Percentiles rank a stretch among this genome's conserved stretches.
Conservation (phyloP, 2,888 invertebrate genomes). For the Automeris io region DNA sequence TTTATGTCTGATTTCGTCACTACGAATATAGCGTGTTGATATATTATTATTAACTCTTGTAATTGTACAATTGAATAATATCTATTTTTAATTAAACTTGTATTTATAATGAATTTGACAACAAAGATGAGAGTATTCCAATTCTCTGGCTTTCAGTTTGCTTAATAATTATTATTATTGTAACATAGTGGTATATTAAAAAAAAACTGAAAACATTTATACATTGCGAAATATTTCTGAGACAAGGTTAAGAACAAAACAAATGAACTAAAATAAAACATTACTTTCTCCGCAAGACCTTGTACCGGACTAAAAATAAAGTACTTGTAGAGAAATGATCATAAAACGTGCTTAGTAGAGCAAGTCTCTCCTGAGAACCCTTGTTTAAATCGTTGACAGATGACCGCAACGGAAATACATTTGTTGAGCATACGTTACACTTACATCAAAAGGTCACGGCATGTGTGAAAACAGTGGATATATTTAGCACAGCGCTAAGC, state of each 20-base stretch:
- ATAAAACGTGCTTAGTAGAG: constrained; percentile 10
- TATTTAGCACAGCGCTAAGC: constrained; percentile 28
- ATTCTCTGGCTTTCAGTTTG: too few relatives aligned
- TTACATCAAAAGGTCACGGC: constrained; percentile 44
- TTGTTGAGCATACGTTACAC: constrained; percentile 31
- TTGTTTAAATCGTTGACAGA: constrained; percentile 38
- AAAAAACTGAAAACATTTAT: constrained; percentile 1
- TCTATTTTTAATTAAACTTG: too few relatives aligned
- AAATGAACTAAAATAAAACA: constrained; percentile 13
- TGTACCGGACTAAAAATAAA: constrained; percentile 20
- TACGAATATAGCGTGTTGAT: too few relatives aligned
- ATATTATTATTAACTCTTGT: too few relatives aligned
- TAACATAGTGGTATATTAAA: too few relatives aligned
- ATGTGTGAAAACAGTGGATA: constrained; percentile 34
- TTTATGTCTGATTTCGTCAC: too few relatives aligned
- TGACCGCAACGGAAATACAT: constrained; percentile 44
- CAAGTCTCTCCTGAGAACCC: constrained; percentile 22
- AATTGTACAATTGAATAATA: too few relatives aligned
- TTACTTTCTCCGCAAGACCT: constrained; percentile 20
- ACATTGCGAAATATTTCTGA: constrained; percentile 8
- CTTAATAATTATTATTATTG: too few relatives aligned
- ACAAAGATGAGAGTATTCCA: too few relatives aligned
- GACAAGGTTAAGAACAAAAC: constrained; percentile 8
- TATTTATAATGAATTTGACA: too few relatives aligned
- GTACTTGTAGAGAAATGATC: constrained; percentile 15